Percentiles rank a stretch among this genome's conserved stretches.
Evolutionary conservation across 2,113 vertebrate genomes (phyloP).

Genomic region (Sylvicapra grimmia): DNA sequence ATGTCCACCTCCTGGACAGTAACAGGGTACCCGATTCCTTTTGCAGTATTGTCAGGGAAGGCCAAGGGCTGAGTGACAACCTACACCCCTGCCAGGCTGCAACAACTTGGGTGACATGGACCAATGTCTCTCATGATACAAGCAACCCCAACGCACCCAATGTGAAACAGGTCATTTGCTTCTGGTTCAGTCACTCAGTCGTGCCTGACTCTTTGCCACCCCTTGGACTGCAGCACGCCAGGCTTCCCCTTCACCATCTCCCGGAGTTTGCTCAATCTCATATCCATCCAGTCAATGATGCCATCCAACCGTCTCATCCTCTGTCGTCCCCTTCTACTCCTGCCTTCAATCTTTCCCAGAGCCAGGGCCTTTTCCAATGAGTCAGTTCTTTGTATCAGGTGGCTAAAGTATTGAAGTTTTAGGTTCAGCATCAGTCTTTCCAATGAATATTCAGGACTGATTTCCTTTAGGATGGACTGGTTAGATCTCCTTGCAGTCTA

Average conservation of each 20-base stretch:
- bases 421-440: neutral
- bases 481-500: neutral
- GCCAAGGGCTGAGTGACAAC: neutral
- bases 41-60: neutral
- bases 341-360: neutral
- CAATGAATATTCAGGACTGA: neutral
- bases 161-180: neutral
- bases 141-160: accelerated
- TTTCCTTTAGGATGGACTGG: neutral
- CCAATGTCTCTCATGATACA: too few species aligned
- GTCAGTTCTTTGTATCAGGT: neutral
- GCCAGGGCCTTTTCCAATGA: neutral
- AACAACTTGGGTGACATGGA: neutral
- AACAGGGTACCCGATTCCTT: accelerated
- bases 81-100: neutral
- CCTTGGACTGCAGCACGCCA: neutral
- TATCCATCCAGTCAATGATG: neutral
- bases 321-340: neutral
- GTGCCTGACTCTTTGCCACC: neutral
- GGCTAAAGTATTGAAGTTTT: neutral
- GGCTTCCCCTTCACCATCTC: neutral
- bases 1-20: neutral
- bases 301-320: neutral
- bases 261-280: neutral
- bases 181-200: neutral